Base-by-base conservation (phyloP, 2,113 vertebrate species). In the Perca flavescens region DNA sequence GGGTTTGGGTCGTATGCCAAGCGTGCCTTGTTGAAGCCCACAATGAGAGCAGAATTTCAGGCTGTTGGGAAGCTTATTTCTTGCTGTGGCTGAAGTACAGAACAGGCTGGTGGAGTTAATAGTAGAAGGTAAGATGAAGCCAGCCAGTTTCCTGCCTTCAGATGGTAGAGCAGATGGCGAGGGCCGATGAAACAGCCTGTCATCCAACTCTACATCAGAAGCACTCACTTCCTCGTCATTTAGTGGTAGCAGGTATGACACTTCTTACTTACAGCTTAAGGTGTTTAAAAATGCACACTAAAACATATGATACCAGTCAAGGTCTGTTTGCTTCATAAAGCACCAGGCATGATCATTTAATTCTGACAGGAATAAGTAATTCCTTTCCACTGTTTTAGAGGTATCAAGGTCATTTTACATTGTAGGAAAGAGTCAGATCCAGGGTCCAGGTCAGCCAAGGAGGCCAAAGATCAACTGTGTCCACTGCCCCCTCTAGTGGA, bases 121-220 rank as follows among this genome's bases (percentile, higher is more conserved):
- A 77, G 75, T 70, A 50, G 79, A 83, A 86, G 66, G 67, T 64
- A 64, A 70, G 76, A 79, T 69, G 57, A 79, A 85, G 84, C 67
- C 78, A 71, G 84, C 69, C 73, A 61, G 72, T 89, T 89, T 90
- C 86, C 89, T 89, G 84, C 80, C 70, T 84, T 93, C 93, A 94
- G 93, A 93, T 92, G 91, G 89, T 74, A 67, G 74, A 90, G 80
- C 95, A 95, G 94, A 95, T 95, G 95, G 94, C 79, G 11, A 72
- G 82, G 85, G 90, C 40, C 46, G 4, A 49, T 36, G 56, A 47
- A 46, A 52, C 53, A 49, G 54, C 56, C 64, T 53, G 47, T 80
- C 79, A 64, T 82, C 85, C 79, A 87, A 82, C 50, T 77, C 81
- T 80, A 61, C 49, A 75, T 86, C 75, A 64, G 40, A 70, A 56